Conservation (phyloP, 1,140 invertebrate genomes). For the Pemphigus obesinymphae region DNA sequence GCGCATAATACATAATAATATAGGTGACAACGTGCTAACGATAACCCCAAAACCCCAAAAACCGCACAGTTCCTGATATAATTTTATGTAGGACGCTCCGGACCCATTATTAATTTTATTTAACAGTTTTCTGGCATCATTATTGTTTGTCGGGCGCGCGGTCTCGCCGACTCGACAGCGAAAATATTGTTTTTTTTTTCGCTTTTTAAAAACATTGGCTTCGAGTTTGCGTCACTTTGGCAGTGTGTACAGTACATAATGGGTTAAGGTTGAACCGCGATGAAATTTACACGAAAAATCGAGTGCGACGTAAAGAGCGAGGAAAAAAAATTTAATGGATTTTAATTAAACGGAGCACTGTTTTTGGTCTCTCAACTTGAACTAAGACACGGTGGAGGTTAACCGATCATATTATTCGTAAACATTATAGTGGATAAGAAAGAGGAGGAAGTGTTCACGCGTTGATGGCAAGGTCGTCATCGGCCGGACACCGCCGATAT, state of each 20-base stretch:
- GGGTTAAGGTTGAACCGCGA: neutral
- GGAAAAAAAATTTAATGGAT: no score
- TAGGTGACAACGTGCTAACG: neutral
- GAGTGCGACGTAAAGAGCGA: neutral
- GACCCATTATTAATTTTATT: neutral
- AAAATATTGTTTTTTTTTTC: conserved; percentile 8
- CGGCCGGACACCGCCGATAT: neutral
- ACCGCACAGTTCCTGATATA: neutral
- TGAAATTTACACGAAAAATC: neutral
- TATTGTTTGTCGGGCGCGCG: neutral
- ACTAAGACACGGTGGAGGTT: neutral
- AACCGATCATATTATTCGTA: neutral
- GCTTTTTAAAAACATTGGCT: neutral
- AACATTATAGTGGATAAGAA: neutral
- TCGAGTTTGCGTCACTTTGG: neutral
- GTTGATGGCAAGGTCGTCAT: neutral
- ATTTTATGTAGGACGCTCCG: neutral
- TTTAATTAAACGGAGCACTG: neutral
- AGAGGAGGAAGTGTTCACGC: conserved; percentile 3
- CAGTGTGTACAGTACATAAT: neutral
- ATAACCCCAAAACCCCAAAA: neutral
- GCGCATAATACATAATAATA: neutral
- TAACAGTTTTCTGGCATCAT: neutral
- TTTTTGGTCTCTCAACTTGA: neutral
- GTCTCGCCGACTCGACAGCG: no score